These are phyloP conservation scores for Forbesichthys papilliferus DNA, from an alignment of 2,113 vertebrate genomes.

Conservation along the genomic window DNA sequence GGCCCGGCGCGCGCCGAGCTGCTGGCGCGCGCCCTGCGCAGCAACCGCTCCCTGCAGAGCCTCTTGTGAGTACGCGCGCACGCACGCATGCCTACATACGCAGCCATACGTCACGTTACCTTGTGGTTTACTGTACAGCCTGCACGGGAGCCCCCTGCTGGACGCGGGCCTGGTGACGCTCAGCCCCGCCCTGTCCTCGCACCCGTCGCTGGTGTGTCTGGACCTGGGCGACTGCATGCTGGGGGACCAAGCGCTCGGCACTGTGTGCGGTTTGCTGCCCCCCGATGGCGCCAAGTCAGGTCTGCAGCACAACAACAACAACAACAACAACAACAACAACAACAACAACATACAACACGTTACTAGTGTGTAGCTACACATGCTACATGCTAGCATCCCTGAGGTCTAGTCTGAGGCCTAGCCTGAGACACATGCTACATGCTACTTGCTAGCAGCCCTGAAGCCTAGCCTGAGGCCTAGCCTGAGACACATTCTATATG, in stretches of 20 bases:
- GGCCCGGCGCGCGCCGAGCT: slow-evolving; percentile 84
- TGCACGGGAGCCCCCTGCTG: slow-evolving; percentile 91
- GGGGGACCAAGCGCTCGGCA: slow-evolving; percentile 89
- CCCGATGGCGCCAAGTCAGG: slow-evolving; percentile 96
- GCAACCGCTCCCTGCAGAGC: slow-evolving; percentile 92
- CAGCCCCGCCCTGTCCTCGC: slow-evolving; percentile 86
- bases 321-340: not conserved
- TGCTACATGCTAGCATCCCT: no score
- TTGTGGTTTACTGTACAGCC: slow-evolving; percentile 66
- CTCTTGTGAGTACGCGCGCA: slow-evolving; percentile 86
- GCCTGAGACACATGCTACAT: no score
- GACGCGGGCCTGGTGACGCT: slow-evolving; percentile 89
- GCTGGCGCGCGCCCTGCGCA: slow-evolving; percentile 86
- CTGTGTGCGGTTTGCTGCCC: slow-evolving; percentile 93
- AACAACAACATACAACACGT: not conserved
- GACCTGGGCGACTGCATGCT: slow-evolving; percentile 96
- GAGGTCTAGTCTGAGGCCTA: no score
- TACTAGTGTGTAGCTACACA: no score
- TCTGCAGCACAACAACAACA: slow-evolving; percentile 53
- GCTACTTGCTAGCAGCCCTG: no score
- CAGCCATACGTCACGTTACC: no score
- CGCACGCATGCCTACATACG: no score
- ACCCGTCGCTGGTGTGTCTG: slow-evolving; percentile 90
- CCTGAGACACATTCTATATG: no score
- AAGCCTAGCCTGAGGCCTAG: no score